Percentiles rank a stretch among this genome's conserved stretches.
Conservation (phyloP, 92 coral and sea anemone species). For the Muricea muricata region DNA sequence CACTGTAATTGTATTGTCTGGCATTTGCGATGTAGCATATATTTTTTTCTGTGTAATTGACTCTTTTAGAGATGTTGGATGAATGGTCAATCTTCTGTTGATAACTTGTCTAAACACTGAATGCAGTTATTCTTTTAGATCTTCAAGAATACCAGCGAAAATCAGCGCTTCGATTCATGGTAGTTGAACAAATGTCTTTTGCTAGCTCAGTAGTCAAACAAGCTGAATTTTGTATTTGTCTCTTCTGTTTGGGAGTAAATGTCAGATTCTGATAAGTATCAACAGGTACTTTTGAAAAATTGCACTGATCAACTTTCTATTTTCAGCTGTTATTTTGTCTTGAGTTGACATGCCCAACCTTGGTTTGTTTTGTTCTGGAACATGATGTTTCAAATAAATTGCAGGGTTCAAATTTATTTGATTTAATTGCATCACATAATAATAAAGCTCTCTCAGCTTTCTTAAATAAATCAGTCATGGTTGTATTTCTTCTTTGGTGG, state of each 20-base stretch:
- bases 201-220: constrained; percentile 5
- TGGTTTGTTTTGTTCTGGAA: neutral
- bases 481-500: constrained; percentile 13
- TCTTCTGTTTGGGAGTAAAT: neutral
- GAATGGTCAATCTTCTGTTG: constrained; percentile 35
- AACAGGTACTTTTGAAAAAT: constrained; percentile 21
- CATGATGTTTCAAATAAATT: neutral
- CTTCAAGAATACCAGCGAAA: constrained; percentile 22
- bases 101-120: constrained; percentile 46
- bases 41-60: constrained; percentile 7
- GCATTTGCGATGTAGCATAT: neutral
- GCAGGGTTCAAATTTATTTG: constrained; percentile 30
- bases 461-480: constrained; percentile 19
- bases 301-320: neutral
- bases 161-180: constrained; percentile 11
- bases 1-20: neutral
- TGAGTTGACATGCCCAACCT: neutral
- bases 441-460: neutral
- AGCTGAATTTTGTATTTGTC: neutral
- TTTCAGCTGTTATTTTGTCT: neutral
- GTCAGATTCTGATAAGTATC: neutral
- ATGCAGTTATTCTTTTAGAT: constrained; percentile 10
- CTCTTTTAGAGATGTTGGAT: constrained; percentile 16
- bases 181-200: constrained; percentile 27
- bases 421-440: constrained; percentile 3